These are phyloP conservation scores for Dexiosoma caninum DNA, from an alignment of 2,888 invertebrate genomes.

Conservation along the genomic window DNA sequence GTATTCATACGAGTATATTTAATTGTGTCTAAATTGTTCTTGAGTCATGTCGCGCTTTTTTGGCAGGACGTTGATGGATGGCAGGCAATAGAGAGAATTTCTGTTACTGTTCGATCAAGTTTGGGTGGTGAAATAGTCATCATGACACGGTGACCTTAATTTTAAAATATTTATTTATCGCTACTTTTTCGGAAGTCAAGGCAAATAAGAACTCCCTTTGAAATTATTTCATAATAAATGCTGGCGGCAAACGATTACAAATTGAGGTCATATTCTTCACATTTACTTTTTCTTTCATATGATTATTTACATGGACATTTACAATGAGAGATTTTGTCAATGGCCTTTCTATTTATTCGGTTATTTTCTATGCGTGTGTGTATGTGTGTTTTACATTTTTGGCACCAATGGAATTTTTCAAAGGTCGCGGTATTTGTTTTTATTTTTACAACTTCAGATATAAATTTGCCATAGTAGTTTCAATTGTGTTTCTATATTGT, in stretches of 20 bases:
- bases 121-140: background rate
- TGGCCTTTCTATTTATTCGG: no score
- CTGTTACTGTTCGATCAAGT: background rate
- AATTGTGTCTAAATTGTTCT: conserved; percentile 6
- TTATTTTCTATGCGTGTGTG: no score
- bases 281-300: background rate
- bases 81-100: background rate
- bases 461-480: background rate
- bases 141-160: conserved; percentile 13
- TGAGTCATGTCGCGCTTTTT: conserved; percentile 10
- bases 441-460: background rate
- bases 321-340: no score
- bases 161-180: background rate
- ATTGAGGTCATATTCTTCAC: background rate
- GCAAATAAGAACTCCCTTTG: background rate
- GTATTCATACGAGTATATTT: no score
- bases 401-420: background rate
- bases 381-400: background rate
- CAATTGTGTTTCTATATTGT: background rate
- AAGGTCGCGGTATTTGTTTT: conserved; percentile 13
- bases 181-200: background rate
- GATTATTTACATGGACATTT: no score
- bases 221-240: background rate
- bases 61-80: background rate
- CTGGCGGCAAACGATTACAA: background rate